Percentiles rank a stretch among this genome's conserved stretches.
These are phyloP conservation scores for Drosophila sucinea DNA, from an alignment of 1,140 invertebrate species.

Conservation along the genomic window DNA sequence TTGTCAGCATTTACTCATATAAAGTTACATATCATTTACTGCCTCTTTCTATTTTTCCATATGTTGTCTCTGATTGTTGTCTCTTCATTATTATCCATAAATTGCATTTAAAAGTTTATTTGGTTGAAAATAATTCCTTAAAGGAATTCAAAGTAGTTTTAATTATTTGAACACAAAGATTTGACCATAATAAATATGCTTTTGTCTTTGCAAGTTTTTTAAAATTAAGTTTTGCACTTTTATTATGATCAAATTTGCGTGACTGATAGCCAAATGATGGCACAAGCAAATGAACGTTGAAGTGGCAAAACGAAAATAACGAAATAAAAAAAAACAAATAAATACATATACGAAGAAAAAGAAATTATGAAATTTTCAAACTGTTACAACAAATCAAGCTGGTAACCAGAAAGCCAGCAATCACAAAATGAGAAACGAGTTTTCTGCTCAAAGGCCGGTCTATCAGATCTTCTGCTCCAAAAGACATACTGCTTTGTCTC, in stretches of 20 bases:
- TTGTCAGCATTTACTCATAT: background rate
- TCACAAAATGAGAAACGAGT: conserved; percentile 53
- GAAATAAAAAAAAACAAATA: conserved; percentile 34
- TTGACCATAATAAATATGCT: conserved; percentile 1
- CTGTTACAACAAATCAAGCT: conserved; percentile 65
- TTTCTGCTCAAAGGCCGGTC: conserved; percentile 27
- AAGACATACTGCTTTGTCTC: conserved; percentile 38
- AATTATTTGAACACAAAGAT: background rate
- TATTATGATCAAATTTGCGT: conserved; percentile 69
- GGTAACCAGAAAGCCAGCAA: conserved; percentile 30
- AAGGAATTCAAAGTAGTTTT: no score
- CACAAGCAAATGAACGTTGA: conserved; percentile 63
- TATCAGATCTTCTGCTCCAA: conserved; percentile 45
- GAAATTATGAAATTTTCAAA: conserved; percentile 73
- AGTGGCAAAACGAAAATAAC: conserved; percentile 40
- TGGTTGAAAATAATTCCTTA: no score
- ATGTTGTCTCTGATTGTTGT: no score
- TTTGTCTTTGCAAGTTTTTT: background rate
- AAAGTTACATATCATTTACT: background rate
- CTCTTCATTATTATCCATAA: no score
- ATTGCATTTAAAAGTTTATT: no score
- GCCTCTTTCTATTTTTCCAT: no score
- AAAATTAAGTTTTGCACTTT: conserved; percentile 40
- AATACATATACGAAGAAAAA: conserved; percentile 30
- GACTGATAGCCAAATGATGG: conserved; percentile 71